These are phyloP conservation scores for Acropternis orthonyx DNA, from an alignment of 2,797 vertebrate species.

Conservation along the genomic window DNA sequence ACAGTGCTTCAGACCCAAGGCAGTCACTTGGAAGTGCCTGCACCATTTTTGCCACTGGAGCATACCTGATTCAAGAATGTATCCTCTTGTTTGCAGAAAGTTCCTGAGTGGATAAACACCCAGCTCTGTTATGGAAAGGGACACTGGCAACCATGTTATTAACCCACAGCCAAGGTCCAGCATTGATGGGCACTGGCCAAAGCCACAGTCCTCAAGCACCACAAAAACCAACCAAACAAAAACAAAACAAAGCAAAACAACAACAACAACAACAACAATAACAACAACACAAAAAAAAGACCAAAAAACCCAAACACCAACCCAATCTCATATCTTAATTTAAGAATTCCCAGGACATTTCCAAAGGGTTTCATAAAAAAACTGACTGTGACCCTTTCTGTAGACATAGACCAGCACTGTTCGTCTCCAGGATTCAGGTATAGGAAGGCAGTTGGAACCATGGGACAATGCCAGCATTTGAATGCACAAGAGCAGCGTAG, in stretches of 20 bases:
- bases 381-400: rapidly evolving
- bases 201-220: neutral
- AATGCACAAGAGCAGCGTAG: neutral
- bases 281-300: neutral
- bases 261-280: too few species aligned
- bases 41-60: neutral
- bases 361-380: neutral
- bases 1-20: rapidly evolving
- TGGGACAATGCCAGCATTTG: neutral
- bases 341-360: neutral
- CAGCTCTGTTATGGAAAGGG: neutral
- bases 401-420: too few species aligned
- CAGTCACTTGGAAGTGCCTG: rapidly evolving
- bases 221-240: too few species aligned
- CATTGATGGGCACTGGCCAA: neutral
- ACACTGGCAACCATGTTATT: neutral
- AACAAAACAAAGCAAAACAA: neutral
- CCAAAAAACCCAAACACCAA: too few species aligned
- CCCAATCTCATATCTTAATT: neutral
- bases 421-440: neutral
- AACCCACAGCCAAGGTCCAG: neutral
- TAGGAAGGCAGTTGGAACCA: rapidly evolving
- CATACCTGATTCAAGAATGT: neutral
- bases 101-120: neutral
- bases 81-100: neutral